Evolutionary conservation across 2,797 vertebrate species (phyloP).

Genomic region (Esox masquinongy): DNA sequence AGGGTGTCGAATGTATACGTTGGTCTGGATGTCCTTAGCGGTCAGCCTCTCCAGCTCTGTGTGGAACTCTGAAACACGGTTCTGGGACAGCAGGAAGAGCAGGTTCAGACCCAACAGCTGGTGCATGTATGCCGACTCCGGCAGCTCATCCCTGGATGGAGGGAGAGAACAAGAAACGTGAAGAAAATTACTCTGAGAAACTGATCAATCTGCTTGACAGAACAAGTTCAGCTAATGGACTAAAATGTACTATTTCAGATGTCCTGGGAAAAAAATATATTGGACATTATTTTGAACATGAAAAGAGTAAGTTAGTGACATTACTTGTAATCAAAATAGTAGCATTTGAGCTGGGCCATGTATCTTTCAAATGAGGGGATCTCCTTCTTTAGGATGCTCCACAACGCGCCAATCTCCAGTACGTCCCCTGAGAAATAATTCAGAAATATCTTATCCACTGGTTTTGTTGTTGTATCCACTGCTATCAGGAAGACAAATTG

Average conservation of each 20-base stretch:
- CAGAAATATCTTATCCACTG: not conserved
- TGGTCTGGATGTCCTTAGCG: constrained; percentile 89
- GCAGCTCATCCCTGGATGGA: constrained; percentile 82
- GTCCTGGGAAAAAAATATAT: not conserved
- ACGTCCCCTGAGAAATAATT: constrained; percentile 82
- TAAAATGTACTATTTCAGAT: not conserved
- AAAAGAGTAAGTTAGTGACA: not conserved
- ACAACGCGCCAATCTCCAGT: constrained; percentile 92
- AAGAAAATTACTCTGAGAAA: not conserved
- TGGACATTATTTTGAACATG: not conserved
- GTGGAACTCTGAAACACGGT: constrained; percentile 95
- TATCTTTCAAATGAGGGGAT: constrained; percentile 94
- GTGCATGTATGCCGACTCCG: constrained; percentile 90
- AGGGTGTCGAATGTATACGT: constrained; percentile 93
- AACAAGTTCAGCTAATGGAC: not conserved
- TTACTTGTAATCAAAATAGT: constrained; percentile 98
- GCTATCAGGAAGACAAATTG: not conserved
- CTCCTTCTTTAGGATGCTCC: constrained; percentile 94
- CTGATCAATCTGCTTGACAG: not conserved
- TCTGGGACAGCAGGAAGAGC: constrained; percentile 95
- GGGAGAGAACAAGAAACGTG: constrained; percentile 11
- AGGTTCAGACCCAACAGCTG: constrained; percentile 93
- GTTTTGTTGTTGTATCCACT: not conserved
- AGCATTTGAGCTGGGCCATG: constrained; percentile 96
- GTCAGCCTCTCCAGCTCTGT: constrained; percentile 91